A percentile compares a stretch with the other conserved stretches of the same genome.
phyloP scores from a whole-genome alignment of 1,140 invertebrate species.

The Chlorops oryzae region DNA sequence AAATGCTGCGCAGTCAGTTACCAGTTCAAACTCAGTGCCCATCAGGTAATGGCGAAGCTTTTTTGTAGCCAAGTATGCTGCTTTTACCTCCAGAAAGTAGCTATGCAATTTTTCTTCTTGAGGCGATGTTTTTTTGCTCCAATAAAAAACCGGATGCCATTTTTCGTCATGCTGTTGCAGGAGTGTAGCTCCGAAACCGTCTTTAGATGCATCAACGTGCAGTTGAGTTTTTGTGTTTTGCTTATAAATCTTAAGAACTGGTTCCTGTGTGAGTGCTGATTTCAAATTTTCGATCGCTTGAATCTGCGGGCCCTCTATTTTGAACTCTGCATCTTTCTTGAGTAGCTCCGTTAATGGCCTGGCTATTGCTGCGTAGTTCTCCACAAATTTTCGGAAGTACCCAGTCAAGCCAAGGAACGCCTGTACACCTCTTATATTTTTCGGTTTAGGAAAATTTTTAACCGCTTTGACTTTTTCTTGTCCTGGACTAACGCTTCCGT shows the following conservation, averaged over 20 bases:
- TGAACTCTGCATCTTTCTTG: neutral
- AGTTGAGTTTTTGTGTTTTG: constrained; percentile 22
- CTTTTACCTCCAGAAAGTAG: no score
- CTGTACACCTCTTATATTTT: neutral
- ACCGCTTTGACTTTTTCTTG: no score
- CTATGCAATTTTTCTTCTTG: constrained; percentile 6
- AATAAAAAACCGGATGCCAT: constrained; percentile 2
- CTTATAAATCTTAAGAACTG: neutral
- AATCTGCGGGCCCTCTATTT: neutral
- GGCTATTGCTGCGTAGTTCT: neutral
- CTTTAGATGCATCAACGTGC: constrained; percentile 33
- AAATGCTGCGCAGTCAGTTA: constrained; percentile 40
- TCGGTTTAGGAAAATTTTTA: no score
- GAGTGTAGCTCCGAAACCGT: constrained; percentile 27
- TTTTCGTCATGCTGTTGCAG: constrained; percentile 15
- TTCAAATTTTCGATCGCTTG: neutral
- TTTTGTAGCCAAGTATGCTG: no score
- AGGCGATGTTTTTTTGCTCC: neutral
- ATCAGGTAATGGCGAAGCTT: constrained; percentile 35
- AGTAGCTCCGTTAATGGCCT: neutral
- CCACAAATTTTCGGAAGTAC: neutral
- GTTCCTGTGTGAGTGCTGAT: neutral
- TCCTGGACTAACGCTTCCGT: no score
- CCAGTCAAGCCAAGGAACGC: neutral
- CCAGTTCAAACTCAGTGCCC: constrained; percentile 34